Evolutionary conservation across 1,140 invertebrate species (phyloP), one percentile per base, ranked within the genome.

Genomic region (Cydia fagiglandana): DNA sequence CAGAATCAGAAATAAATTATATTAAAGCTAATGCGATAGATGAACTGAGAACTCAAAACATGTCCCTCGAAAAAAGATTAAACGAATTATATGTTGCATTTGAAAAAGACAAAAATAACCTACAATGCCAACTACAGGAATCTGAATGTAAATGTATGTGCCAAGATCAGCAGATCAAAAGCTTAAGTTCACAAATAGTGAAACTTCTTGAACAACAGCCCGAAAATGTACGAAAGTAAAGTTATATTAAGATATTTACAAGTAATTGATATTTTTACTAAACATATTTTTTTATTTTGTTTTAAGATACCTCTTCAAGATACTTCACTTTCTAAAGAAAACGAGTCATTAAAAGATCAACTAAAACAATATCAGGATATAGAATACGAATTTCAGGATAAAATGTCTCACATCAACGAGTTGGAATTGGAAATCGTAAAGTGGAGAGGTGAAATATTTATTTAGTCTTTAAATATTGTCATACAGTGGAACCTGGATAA

Each of bases 131-230:
- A 83, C 75, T 93, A 75, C 88, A 91, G 78, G 89, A 93, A 87
- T 83, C 78, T 66, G 91, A 93, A 77, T 91, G 90, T 76, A 88
- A 88, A 83, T 79, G 86, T 28, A 87, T 91, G 86, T 91, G 90
- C 77, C 88, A 91, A 81, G 88, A 88, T 34, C 86, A 91, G 77
- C 90, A 93, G 83, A 91, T 93, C 24, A 89, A 86, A 81, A 89
- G 85, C 75, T 85, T 93, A 75, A 83, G 84, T 0, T 17, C 74
- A 34, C 88, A 93, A 85, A 84, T 91, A 64, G 86, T 90, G 76
- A 84, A 78, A 79, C 75, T 91, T 64, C 75, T 91, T 38, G 85
- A 88, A 76, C 82, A 88, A 76, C 83, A 84, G 41, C 78, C 75
- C 13, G 77, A 85, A 30, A 86, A 80, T 45, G 88, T 88, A 76